Conservation (phyloP, 2,797 vertebrate species). For the Schizopygopsis pylzovi region DNA sequence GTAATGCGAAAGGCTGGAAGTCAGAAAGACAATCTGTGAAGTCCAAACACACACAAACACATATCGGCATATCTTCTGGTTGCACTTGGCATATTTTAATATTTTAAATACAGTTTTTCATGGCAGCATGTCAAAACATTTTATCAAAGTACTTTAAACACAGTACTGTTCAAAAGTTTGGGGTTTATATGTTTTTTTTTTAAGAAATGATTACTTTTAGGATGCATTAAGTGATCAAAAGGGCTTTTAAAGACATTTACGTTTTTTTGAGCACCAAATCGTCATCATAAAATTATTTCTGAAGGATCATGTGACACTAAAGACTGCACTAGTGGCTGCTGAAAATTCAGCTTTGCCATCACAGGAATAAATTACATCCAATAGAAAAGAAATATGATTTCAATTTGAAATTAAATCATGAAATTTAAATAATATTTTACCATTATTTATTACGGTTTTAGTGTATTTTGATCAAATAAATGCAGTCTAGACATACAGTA, state of each 20-base stretch:
- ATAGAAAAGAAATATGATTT: neutral
- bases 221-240: neutral
- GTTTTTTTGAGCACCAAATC: neutral
- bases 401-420: neutral
- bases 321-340: neutral
- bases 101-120: neutral
- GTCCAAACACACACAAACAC: neutral
- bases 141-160: neutral
- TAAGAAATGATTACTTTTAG: neutral
- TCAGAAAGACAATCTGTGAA: neutral
- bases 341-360: neutral
- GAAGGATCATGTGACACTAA: neutral
- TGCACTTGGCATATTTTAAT: neutral
- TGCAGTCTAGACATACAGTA: neutral
- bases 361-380: neutral
- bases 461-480: neutral
- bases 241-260: neutral
- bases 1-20: neutral
- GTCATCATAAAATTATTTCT: neutral
- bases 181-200: neutral
- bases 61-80: neutral
- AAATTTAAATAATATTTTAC: neutral
- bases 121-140: neutral
- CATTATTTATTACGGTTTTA: neutral
- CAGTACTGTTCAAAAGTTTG: neutral